A percentile compares a stretch with the other conserved stretches of the same genome.
phyloP scores from a whole-genome alignment of 2,113 vertebrate species.

The Thunnus maccoyii region DNA sequence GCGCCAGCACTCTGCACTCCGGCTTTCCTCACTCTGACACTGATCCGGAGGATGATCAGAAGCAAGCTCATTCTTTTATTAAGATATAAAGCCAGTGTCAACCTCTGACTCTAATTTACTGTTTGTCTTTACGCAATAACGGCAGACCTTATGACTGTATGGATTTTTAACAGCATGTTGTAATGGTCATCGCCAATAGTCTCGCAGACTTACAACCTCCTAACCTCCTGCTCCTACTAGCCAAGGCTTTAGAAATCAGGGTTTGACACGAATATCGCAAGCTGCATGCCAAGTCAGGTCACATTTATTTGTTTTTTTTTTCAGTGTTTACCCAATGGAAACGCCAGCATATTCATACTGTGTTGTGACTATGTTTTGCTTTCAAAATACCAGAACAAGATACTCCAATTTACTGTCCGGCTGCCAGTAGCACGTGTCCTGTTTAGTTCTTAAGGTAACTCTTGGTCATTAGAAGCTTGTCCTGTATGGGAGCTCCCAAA shows the following conservation, averaged over 20 bases:
- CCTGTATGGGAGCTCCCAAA: constrained; percentile 19
- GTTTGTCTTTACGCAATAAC: constrained; percentile 40
- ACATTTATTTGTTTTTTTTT: constrained; percentile 27
- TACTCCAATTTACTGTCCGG: neutral
- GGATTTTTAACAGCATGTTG: constrained; percentile 59
- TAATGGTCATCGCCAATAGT: constrained; percentile 55
- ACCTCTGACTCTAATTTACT: constrained; percentile 53
- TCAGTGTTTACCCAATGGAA: constrained; percentile 50
- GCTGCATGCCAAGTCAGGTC: constrained; percentile 15
- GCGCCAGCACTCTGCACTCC: constrained; percentile 67
- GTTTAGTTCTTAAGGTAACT: neutral
- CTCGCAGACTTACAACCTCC: constrained; percentile 38
- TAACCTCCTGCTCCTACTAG: constrained; percentile 23
- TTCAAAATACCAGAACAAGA: constrained; percentile 46
- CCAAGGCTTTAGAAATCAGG: neutral
- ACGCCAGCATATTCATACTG: constrained; percentile 17
- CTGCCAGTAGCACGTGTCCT: constrained; percentile 1
- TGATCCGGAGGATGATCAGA: constrained; percentile 67
- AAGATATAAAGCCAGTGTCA: constrained; percentile 60
- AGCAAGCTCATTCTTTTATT: constrained; percentile 54
- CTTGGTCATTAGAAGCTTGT: constrained; percentile 13
- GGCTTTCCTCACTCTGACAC: constrained; percentile 64
- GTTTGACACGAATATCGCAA: constrained; percentile 26
- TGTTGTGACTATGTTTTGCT: constrained; percentile 25
- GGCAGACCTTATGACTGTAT: constrained; percentile 50